phyloP scores from a whole-genome alignment of 2,888 invertebrate species.

The Encarsia formosa region DNA sequence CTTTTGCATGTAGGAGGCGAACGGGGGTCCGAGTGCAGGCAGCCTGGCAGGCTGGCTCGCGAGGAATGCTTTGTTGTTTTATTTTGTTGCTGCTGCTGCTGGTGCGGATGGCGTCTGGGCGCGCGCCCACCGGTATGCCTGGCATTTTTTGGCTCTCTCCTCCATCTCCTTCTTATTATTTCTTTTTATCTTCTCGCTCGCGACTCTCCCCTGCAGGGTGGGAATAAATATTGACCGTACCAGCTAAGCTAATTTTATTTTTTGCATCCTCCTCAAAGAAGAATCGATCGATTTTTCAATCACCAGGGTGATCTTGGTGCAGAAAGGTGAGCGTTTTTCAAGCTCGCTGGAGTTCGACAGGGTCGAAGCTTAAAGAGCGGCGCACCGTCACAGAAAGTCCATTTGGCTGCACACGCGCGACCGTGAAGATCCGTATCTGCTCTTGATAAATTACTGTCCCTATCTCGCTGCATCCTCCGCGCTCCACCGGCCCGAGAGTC shows the following conservation, averaged over 20 bases:
- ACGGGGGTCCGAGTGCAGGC: constrained; percentile 9
- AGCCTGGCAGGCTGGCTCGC: too few species aligned
- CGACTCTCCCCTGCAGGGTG: not conserved
- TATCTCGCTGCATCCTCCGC: constrained; percentile 30
- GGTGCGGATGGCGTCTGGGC: constrained; percentile 48
- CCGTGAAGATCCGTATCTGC: constrained; percentile 47
- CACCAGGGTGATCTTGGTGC: not conserved
- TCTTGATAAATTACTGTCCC: constrained; percentile 50
- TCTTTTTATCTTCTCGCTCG: not conserved
- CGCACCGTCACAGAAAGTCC: constrained; percentile 27
- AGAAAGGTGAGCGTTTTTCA: not conserved
- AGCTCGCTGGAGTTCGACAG: not conserved
- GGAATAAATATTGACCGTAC: constrained; percentile 24
- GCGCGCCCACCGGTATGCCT: constrained; percentile 50
- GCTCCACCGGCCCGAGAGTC: too few species aligned
- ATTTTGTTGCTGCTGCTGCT: constrained; percentile 32
- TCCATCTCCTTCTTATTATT: not conserved
- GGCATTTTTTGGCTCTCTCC: constrained; percentile 40
- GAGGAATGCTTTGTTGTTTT: constrained; percentile 30
- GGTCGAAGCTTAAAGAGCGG: constrained; percentile 47
- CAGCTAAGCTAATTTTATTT: too few species aligned
- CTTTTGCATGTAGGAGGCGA: not conserved
- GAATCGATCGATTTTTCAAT: not conserved
- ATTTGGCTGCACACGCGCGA: constrained; percentile 44
- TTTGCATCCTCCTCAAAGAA: not conserved